These are phyloP conservation scores for Listronotus bonariensis DNA, from an alignment of 1,140 invertebrate species.

Conservation along the genomic window DNA sequence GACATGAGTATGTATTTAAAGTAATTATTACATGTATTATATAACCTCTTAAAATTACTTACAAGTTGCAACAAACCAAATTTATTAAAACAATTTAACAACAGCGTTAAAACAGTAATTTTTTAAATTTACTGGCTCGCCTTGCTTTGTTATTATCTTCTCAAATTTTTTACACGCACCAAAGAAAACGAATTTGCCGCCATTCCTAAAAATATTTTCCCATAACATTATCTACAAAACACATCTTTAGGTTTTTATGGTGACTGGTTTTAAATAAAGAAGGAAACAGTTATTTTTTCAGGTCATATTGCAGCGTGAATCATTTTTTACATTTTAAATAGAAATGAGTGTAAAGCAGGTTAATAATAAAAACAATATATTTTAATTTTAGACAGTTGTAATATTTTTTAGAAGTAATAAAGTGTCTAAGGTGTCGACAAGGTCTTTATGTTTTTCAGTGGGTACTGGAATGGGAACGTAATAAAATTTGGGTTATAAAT, in stretches of 20 bases:
- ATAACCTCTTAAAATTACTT: too few relatives aligned
- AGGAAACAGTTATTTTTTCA: constrained; percentile 9
- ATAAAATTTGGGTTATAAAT: too few relatives aligned
- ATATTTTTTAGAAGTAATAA: too few relatives aligned
- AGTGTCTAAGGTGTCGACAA: too few relatives aligned
- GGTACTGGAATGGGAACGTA: too few relatives aligned
- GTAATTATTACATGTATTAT: too few relatives aligned
- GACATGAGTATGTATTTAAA: too few relatives aligned
- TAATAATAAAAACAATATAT: too few relatives aligned
- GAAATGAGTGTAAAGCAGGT: too few relatives aligned
- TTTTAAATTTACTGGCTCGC: not conserved
- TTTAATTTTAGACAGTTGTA: too few relatives aligned
- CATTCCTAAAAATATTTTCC: not conserved
- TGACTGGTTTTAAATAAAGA: constrained; percentile 21
- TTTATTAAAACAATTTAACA: constrained; percentile 7
- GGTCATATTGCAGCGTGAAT: not conserved
- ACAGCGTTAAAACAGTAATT: constrained; percentile 3
- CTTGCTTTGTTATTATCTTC: constrained; percentile 7
- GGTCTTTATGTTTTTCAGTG: too few relatives aligned
- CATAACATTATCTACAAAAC: constrained; percentile 13
- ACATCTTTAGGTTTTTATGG: constrained; percentile 16
- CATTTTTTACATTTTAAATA: not conserved
- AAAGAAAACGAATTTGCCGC: not conserved
- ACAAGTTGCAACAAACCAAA: not conserved
- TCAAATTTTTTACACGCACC: constrained; percentile 10